Evolutionary conservation across 1,140 invertebrate genomes (phyloP).

Genomic region (Galleria mellonella): DNA sequence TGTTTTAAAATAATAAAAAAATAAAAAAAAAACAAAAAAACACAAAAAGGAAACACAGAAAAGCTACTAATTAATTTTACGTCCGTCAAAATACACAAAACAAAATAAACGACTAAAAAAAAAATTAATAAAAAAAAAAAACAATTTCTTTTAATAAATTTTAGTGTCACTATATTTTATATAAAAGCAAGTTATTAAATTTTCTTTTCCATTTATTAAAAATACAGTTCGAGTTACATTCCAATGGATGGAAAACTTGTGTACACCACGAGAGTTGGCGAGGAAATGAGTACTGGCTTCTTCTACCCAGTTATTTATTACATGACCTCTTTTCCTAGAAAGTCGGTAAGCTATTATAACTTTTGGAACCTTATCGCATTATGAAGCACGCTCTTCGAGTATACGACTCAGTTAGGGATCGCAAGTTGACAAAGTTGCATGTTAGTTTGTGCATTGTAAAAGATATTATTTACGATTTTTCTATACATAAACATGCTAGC

Average conservation of each 20-base stretch:
- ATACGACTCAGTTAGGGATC: too few relatives aligned
- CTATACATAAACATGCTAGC: too few relatives aligned
- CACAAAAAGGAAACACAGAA: slow-evolving; percentile 3
- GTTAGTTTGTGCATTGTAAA: too few relatives aligned
- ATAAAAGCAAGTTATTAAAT: not conserved
- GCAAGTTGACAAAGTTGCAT: too few relatives aligned
- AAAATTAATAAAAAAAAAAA: too few relatives aligned
- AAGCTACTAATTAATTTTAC: not conserved
- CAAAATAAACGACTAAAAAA: too few relatives aligned
- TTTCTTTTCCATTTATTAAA: not conserved
- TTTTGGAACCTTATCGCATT: slow-evolving; percentile 31
- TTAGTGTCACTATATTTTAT: too few relatives aligned
- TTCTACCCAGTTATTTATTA: slow-evolving; percentile 9
- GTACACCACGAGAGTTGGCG: not conserved
- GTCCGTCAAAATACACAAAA: too few relatives aligned
- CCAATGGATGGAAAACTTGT: not conserved
- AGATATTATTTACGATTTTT: too few relatives aligned
- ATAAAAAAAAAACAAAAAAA: slow-evolving; percentile 6
- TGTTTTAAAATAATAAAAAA: too few relatives aligned
- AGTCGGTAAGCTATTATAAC: slow-evolving; percentile 26
- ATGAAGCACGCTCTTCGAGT: slow-evolving; percentile 8
- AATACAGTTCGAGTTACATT: not conserved
- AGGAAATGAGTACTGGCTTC: slow-evolving; percentile 9
- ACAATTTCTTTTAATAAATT: too few relatives aligned
- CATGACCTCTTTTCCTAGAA: slow-evolving; percentile 17